Evolutionary conservation across 2,797 vertebrate species (phyloP), one percentile per base, ranked within the genome.

Genomic region (Tragelaphus eurycerus): DNA sequence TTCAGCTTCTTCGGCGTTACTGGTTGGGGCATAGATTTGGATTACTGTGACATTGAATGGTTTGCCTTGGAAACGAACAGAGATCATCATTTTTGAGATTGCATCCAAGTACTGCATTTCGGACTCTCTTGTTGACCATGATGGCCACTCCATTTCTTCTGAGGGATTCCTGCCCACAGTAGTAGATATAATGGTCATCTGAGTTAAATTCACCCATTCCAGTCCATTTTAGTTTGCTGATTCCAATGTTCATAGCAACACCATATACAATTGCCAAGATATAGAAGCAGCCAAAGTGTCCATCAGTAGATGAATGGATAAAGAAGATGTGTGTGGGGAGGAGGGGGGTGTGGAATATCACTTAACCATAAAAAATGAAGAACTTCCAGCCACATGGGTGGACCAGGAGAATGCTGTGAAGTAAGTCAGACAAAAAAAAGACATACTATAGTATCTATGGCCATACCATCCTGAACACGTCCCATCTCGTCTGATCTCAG

Each of bases 381-480:
- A 74, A 25, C 21, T 74, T 43, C 19, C 34, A 74, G 43, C 67
- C 38, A 7, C 67, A 74, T 74, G 67, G 1, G 34, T 43, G 21
- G 21, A 74, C 67, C 67, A 43, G 67, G 34, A 74, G 5, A 74
- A 43, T 43, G 11, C 34, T 74, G 34, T 74, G 21, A 43, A 23
- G 11, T 74, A 74, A 74, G 21, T 74, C 67, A 74, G 34, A 43
- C 34, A 3, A 74, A 43, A 71, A 23, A 23, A 74, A 43, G 34
- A 43, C 67, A 74, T 43, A 43, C 34, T 25, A 7, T 74, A 34
- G 12, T 71, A 23, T 38, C n/a, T 38, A 23, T 38, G 64, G 64
- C 64, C n/a, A 21, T 71, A 71, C 17, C 21, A 38, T 71, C n/a
- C n/a, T 71, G 10, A 71, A 38, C 10, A 6, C 2, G 0, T 34